A percentile compares a stretch with the other conserved stretches of the same genome.
Evolutionary conservation across 2,888 invertebrate species (phyloP).

Genomic region (Tortricodes alternella): DNA sequence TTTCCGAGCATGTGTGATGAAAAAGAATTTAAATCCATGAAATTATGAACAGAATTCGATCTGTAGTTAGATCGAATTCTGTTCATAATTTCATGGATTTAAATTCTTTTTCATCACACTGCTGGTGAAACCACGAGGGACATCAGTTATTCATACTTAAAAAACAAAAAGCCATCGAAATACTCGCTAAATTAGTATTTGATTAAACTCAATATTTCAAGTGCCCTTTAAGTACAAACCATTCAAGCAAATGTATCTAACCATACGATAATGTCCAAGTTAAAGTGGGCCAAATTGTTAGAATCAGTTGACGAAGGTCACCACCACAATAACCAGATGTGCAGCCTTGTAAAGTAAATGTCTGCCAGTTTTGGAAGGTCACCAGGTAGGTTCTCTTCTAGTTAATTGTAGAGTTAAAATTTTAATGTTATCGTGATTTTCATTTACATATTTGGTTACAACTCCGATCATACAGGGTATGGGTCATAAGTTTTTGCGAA

Average conservation of each 20-base stretch:
- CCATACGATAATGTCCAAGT: slow-evolving; percentile 1
- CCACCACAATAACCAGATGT: background rate
- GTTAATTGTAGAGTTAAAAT: background rate
- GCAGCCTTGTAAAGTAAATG: slow-evolving; percentile 25
- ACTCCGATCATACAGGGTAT: too few species aligned
- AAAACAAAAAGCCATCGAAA: too few species aligned
- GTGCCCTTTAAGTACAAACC: slow-evolving; percentile 15
- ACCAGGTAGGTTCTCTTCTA: slow-evolving; percentile 20
- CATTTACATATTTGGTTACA: too few species aligned
- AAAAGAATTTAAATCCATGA: too few species aligned
- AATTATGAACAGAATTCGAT: too few species aligned
- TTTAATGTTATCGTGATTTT: background rate
- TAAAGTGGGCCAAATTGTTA: slow-evolving; percentile 22
- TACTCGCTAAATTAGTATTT: background rate
- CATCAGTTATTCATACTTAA: too few species aligned
- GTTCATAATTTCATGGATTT: too few species aligned
- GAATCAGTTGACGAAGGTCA: slow-evolving; percentile 10
- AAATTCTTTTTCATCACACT: too few species aligned
- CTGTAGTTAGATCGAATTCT: too few species aligned
- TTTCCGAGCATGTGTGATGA: too few species aligned
- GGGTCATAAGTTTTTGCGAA: too few species aligned
- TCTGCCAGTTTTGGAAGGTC: slow-evolving; percentile 16
- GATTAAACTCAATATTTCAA: slow-evolving; percentile 13
- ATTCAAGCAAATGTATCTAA: background rate
- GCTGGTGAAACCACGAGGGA: too few species aligned